Evolutionary conservation across 2,113 vertebrate species (phyloP).

Genomic region (Corythornis vintsioides): DNA sequence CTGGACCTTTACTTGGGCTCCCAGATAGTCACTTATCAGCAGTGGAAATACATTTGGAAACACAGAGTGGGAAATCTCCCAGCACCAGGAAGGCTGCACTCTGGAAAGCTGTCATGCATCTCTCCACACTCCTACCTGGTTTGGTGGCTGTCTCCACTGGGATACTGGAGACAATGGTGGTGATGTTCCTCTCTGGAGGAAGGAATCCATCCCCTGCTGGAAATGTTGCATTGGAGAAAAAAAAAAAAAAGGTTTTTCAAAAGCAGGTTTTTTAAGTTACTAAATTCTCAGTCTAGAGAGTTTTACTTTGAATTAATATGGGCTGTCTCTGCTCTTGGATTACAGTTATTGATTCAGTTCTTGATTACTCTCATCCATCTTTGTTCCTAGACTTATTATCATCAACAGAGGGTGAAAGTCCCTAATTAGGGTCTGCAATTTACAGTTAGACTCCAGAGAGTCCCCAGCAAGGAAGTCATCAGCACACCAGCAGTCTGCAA

Average conservation of each 20-base stretch:
- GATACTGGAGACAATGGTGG: not conserved
- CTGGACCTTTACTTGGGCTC: not conserved
- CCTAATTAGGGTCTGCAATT: not conserved
- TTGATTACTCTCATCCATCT: not conserved
- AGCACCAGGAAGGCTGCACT: not conserved
- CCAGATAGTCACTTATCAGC: not conserved
- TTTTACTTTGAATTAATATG: not conserved
- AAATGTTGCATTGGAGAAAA: not conserved
- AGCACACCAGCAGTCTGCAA: not conserved
- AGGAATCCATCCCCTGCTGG: not conserved
- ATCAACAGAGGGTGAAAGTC: not conserved
- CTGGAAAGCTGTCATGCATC: not conserved
- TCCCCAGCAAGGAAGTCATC: not conserved
- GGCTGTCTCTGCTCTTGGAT: not conserved
- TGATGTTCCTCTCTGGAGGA: not conserved
- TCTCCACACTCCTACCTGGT: not conserved
- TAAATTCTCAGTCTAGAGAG: not conserved
- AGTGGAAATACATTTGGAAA: not conserved
- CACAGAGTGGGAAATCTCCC: not conserved
- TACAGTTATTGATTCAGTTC: conserved; percentile 25
- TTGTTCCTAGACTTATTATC: not conserved
- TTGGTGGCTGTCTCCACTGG: not conserved
- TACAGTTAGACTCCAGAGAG: not conserved
- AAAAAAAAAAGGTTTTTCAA: not conserved
- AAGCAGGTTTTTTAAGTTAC: not conserved